phyloP scores from a whole-genome alignment of 2,113 vertebrate species.

The Leptocoma aspasia region DNA sequence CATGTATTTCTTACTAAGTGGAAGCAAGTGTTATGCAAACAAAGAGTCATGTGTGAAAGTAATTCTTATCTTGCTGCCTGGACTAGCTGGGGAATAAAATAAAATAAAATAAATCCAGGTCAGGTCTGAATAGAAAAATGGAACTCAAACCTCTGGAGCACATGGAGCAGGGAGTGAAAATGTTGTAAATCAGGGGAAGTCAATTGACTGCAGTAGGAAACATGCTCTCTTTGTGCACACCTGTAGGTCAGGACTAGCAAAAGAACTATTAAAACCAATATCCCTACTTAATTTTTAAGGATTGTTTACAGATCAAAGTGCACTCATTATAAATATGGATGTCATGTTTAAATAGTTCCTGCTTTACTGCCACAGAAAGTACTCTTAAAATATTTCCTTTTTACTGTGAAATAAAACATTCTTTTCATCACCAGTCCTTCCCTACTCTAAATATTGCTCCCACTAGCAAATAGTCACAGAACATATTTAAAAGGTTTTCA shows the following conservation, averaged over 20 bases:
- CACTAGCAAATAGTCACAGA: not conserved
- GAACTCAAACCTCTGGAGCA: not conserved
- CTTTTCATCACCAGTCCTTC: not conserved
- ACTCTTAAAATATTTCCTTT: constrained; percentile 27
- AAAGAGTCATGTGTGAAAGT: constrained; percentile 27
- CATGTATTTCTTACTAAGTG: constrained; percentile 38
- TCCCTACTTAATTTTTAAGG: constrained; percentile 26
- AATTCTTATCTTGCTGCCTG: constrained; percentile 33
- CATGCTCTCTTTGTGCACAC: not conserved
- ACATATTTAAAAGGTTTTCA: not conserved
- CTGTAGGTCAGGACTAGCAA: constrained; percentile 39
- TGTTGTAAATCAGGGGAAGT: constrained; percentile 29
- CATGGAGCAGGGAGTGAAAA: not conserved
- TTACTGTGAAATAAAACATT: not conserved
- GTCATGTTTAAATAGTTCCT: constrained; percentile 12
- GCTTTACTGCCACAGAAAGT: not conserved
- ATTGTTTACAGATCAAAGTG: constrained; percentile 50
- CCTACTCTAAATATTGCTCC: not conserved
- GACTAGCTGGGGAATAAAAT: not conserved
- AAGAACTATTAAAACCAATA: not conserved
- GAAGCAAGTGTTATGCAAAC: constrained; percentile 47
- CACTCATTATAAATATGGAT: constrained; percentile 19
- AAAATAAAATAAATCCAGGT: constrained; percentile 34
- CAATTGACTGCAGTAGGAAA: constrained; percentile 21
- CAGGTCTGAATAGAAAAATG: not conserved